Evolutionary conservation across 2,888 invertebrate species (phyloP).

Genomic region (Drosophila atripex): DNA sequence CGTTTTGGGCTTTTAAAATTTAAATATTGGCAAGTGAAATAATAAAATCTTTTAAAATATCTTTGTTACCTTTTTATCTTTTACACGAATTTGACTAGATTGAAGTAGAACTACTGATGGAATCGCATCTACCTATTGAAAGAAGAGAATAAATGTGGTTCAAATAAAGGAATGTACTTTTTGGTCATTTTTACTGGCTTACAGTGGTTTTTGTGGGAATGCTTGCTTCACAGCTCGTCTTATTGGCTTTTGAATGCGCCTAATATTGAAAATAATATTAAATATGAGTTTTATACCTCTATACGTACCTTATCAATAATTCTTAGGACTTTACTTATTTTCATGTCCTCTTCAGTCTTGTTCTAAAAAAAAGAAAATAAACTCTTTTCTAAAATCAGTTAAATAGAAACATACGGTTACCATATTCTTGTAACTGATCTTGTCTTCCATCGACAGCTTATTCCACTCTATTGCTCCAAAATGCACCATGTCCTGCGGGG

Average conservation of each 20-base stretch:
- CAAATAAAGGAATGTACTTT: not conserved
- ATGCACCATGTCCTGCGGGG: not conserved
- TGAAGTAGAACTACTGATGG: too few species aligned
- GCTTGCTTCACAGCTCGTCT: not conserved
- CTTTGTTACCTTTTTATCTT: too few species aligned
- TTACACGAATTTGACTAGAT: too few species aligned
- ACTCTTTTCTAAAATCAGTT: not conserved
- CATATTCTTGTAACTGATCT: not conserved
- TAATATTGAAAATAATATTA: not conserved
- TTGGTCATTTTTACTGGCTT: not conserved
- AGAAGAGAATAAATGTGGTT: too few species aligned
- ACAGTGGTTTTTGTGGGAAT: not conserved
- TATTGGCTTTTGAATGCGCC: not conserved
- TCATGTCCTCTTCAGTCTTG: not conserved
- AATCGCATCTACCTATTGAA: too few species aligned
- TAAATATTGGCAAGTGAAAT: too few species aligned
- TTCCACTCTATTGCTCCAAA: conserved; percentile 1
- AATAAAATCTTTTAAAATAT: too few species aligned
- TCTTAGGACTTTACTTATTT: not conserved
- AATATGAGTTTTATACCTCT: too few species aligned
- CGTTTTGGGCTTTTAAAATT: too few species aligned
- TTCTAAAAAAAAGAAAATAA: not conserved
- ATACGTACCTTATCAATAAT: not conserved
- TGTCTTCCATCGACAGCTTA: not conserved
- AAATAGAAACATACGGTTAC: not conserved